Evolutionary conservation across 2,888 invertebrate genomes (phyloP), one percentile per base, ranked within the genome.

Genomic region (Micropterix aruncella): DNA sequence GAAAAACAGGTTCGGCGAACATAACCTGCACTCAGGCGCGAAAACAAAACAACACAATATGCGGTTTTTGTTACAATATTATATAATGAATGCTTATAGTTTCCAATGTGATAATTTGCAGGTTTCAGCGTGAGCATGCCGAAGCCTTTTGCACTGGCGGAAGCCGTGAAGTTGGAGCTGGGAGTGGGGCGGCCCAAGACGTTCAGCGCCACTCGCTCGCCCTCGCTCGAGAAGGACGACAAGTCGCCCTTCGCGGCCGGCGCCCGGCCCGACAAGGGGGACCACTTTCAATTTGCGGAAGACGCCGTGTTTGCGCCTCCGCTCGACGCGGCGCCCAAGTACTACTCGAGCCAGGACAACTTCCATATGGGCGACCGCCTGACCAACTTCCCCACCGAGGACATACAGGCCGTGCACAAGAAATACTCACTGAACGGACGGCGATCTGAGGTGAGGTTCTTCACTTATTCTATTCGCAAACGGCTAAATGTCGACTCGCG

Each of bases 161-260:
- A 42, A 1, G 57, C 61, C 4, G 38, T 46, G 2, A 59, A 55
- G 42, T 56, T 61, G 0, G 66, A 65, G 46, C 46, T 66, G 12
- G 54, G 53, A 2, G 61, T 62, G 39, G 66, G 64, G 42, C 56
- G 63, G n/a, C 57, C 62, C 2, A 67, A 65, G 45, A 68, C 66
- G 47, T 69, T 54, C 49, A 69, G 70, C 44, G 70, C 66, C 1
- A 70, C 71, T 0, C 54, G 71, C 7, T 71, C 71, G 0, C 71
- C 71, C 0, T 70, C 70, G 0, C 52, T 71, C n/a, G 71, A 71
- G 47, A 70, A 69, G 51, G 70, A 71, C 65, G 70, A 71, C 2
- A 70, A 66, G 45, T 65, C 66, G 1, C 71, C 71, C 4, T 67
- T 70, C 45, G 48, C 62, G 9, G 50, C 51, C 16, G 60, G 60